phyloP scores from a whole-genome alignment of 1,140 invertebrate genomes.

The Bradynema listronoti region DNA sequence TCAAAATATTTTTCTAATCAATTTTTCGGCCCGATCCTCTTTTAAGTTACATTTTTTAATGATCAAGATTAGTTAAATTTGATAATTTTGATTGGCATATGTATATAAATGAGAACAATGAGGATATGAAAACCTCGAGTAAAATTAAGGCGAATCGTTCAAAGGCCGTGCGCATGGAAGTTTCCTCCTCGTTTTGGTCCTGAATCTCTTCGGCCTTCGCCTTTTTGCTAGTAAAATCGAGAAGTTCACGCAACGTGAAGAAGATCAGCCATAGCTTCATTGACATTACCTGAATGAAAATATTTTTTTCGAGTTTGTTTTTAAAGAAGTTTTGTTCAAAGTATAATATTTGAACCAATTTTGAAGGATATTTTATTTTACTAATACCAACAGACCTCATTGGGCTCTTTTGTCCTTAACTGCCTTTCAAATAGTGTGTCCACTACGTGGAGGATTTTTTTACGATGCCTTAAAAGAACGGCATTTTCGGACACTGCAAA shows the following conservation, averaged over 20 bases:
- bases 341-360: too few relatives aligned
- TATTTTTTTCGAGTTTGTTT: neutral
- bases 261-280: slow-evolving; percentile 54
- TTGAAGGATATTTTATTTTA: neutral
- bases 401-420: slow-evolving; percentile 76
- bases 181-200: too few relatives aligned
- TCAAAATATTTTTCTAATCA: neutral
- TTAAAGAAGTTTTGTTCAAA: neutral
- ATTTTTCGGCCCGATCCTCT: slow-evolving; percentile 5
- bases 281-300: slow-evolving; percentile 47
- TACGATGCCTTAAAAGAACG: slow-evolving; percentile 73
- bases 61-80: too few relatives aligned
- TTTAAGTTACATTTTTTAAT: too few relatives aligned
- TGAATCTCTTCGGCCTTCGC: slow-evolving; percentile 6
- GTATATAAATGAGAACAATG: too few relatives aligned
- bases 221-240: slow-evolving; percentile 43
- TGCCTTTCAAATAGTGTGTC: slow-evolving; percentile 76
- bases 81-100: too few relatives aligned
- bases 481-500: slow-evolving; percentile 60
- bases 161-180: too few relatives aligned
- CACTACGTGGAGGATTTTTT: slow-evolving; percentile 73
- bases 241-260: slow-evolving; percentile 36
- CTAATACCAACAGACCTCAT: slow-evolving; percentile 67
- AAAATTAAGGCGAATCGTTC: too few relatives aligned
- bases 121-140: too few relatives aligned